phyloP scores from a whole-genome alignment of 2,888 invertebrate species.

The Orgyia antiqua region DNA sequence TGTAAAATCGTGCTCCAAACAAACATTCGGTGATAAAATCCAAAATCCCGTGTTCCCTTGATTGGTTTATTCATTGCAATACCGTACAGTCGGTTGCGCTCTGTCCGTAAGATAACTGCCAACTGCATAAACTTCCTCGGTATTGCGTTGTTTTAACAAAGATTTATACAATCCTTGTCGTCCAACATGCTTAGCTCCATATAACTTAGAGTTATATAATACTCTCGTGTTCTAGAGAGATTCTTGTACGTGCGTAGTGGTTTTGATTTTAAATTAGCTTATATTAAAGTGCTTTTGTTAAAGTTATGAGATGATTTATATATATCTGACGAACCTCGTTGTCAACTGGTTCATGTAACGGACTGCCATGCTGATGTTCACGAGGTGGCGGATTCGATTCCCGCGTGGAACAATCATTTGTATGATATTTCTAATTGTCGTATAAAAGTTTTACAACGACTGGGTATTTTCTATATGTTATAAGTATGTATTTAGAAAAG shows the following conservation, averaged over 20 bases:
- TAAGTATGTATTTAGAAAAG: no score
- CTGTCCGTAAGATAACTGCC: slow-evolving; percentile 26
- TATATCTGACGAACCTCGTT: no score
- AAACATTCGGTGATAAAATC: slow-evolving; percentile 21
- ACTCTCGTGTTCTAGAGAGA: slow-evolving; percentile 8
- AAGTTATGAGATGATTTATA: no score
- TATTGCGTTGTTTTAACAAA: slow-evolving; percentile 41
- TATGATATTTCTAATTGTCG: no score
- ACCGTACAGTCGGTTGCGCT: slow-evolving; percentile 17
- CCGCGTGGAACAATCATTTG: no score
- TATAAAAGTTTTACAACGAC: no score
- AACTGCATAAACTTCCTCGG: slow-evolving; percentile 39
- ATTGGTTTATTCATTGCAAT: slow-evolving; percentile 29
- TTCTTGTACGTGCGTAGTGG: slow-evolving; percentile 2
- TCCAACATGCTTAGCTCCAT: slow-evolving; percentile 22
- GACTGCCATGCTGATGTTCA: no score
- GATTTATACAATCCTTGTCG: slow-evolving; percentile 44
- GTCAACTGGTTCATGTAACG: no score
- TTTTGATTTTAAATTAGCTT: slow-evolving; percentile 1
- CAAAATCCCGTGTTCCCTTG: slow-evolving; percentile 25
- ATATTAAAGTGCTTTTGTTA: no score
- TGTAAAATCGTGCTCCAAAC: no score
- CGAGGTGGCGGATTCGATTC: no score
- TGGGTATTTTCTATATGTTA: no score
- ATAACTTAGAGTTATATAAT: slow-evolving; percentile 25